Evolutionary conservation across 2,113 vertebrate species (phyloP).

Genomic region (Anoplopoma fimbria): DNA sequence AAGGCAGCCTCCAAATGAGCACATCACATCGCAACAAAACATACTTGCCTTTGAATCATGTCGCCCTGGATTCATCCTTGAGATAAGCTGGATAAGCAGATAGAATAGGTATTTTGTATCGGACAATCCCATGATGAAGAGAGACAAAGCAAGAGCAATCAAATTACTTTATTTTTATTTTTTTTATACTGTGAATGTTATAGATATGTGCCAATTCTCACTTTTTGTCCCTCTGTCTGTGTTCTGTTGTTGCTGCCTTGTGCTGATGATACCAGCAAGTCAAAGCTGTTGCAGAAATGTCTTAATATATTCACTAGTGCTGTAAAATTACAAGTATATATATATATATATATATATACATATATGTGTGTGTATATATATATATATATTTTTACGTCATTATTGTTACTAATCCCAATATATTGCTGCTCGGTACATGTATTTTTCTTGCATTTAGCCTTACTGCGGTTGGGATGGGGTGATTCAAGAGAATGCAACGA

Average conservation of each 20-base stretch:
- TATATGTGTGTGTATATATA: too few relatives aligned
- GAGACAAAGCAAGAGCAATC: conserved; percentile 46
- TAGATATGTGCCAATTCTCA: conserved; percentile 55
- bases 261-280: conserved; percentile 67
- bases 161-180: conserved; percentile 13
- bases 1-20: conserved; percentile 20
- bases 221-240: conserved; percentile 8
- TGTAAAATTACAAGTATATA: conserved; percentile 61
- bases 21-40: conserved; percentile 27
- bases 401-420: conserved; percentile 60
- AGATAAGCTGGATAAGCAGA: conserved; percentile 18
- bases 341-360: conserved; percentile 4
- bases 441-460: too few relatives aligned
- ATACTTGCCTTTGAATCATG: conserved; percentile 2
- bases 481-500: too few relatives aligned
- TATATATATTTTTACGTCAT: conserved; percentile 47
- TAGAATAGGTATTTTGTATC: conserved; percentile 34
- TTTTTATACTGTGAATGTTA: conserved; percentile 73
- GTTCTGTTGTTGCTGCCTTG: conserved; percentile 56
- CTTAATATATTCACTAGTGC: conserved; percentile 79
- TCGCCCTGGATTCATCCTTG: conserved; percentile 11
- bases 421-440: conserved; percentile 72
- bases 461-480: too few relatives aligned
- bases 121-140: conserved; percentile 44
- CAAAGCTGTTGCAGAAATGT: conserved; percentile 74